Base-by-base conservation (phyloP, 2,888 invertebrate genomes). In the Lasioglossum villosulum region DNA sequence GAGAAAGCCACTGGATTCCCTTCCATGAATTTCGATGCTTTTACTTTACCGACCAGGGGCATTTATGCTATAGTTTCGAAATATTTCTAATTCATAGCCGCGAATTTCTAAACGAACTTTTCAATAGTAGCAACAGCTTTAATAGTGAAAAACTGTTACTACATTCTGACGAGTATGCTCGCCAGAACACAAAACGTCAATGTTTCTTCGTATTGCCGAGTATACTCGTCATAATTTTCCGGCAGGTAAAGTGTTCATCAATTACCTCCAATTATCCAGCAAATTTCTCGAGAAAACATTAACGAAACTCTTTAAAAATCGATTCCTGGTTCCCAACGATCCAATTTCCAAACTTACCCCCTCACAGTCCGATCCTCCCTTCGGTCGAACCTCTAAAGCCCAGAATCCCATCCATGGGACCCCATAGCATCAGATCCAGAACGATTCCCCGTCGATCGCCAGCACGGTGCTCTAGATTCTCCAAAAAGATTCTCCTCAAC, bases 261-360 rank as follows among this genome's bases (percentile, higher is more conserved):
- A 52, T 52, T 52, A 52, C 52, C 52, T 23, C 23, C 23, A 3
- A 23, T 52, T 52, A 2, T 52, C 52, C 16, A 30, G 0, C 6
- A 63, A 30, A 63, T 30, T 63, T 16, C 6, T 16, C 14, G 4
- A 16, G 30, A 30, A 30, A 16, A 27, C 4, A 0, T 6, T 2
- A 30, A 27, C 2, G 6, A 63, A 63, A 63, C 16, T n/a, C 3
- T 52, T 52, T n/a, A n/a, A 52, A 30, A 63, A 63, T 63, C 30
- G 16, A 63, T 63, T 63, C 30, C 16, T 30, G 27, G 16, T 30
- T 30, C 2, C 8, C 19, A 30, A 66, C 23, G 66, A 30, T 16
- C 66, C 23, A 8, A 30, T 23, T 34, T 34, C 34, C 19, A 66
- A 83, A 88, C 89, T 89, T 90, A 89, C 89, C 88, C 78, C 82